Base-by-base conservation (phyloP, 2,113 vertebrate genomes). In the Pachyramphus minor region DNA sequence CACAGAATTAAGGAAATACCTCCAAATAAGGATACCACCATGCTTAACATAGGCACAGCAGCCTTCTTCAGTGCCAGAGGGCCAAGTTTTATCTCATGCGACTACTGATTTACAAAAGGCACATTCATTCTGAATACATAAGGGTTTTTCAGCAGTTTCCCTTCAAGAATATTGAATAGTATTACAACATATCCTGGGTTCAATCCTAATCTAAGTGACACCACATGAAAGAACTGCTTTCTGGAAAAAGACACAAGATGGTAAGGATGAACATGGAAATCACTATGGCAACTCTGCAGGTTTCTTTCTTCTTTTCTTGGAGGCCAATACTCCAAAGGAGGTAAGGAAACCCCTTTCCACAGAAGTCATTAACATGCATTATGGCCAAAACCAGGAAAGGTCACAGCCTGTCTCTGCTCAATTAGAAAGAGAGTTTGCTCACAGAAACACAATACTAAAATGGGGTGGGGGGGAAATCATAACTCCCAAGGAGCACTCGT, bases 171-270 rank as follows among this genome's bases (percentile, higher is more conserved):
- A 94, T 72, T 79, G 79, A 96, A 86, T 8, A 90, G 85, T 90
- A 88, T 93, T 96, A 96, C 95, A 95, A 81, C 60, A 89, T 23
- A 81, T 3, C 37, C 44, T 11, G 5, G 68, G 79, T 82, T 90
- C 93, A 92, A 93, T 75, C 86, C 90, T 93, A 90, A 94, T 84
- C 66, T 79, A 92, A 92, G 86, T 68, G 86, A 89, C 25, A 9
- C 16, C 12, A 76, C 69, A 84, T 79, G 80, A 76, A 89, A 84
- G 62, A 64, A 23, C 49, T 68, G 85, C 35, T 90, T 58, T 68
- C 88, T 45, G 35, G 72, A 84, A 94, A 90, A 67, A 82, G 83
- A 89, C 25, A 72, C 31, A 49, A 45, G 64, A 77, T 89, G 53
- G 60, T 91, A 69, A 60, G 69, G 83, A 84, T 87, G 84, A 93